Evolutionary conservation across 1,140 invertebrate species (phyloP), one percentile per base, ranked within the genome.

Genomic region (Ruditapes philippinarum): DNA sequence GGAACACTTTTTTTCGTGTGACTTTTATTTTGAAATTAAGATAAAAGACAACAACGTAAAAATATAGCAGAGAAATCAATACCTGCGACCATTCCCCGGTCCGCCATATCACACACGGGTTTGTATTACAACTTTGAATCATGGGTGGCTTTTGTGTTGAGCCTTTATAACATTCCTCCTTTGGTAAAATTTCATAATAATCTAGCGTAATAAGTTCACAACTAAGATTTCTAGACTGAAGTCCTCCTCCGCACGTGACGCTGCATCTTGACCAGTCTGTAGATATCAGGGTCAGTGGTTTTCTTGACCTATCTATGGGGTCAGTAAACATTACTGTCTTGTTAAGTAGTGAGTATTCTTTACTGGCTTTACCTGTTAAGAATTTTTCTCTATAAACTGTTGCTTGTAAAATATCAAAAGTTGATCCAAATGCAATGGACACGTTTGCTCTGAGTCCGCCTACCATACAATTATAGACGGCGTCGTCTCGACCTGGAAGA

Each of bases 71-170:
- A n/a, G n/a, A n/a, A n/a, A n/a, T n/a, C n/a, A n/a, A 40, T 38
- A 89, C 87, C 87, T 82, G 25, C 11, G 87, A 89, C 87, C 87
- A 89, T 22, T 89, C 62, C 40, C 87, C 87, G 5, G 87, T 49
- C n/a, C 70, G 36, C 87, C 87, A 89, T 54, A 68, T 81, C 31
- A 89, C 87, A 83, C 87, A 89, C 33, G 87, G 87, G 22, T 83
- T 60, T 36, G n/a, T 81, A 31, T 83, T 83, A 33, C 87, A 89
- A 36, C 87, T 89, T 70, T 76, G 79, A 31, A 89, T 89, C 19
- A 51, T 49, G 9, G 54, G 4, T 38, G 87, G 87, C 19, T 49
- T 51, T 7, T 25, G 22, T 19, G 40, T 12, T 25, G 31, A 42
- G 9, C 62, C 42, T 36, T 45, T 45, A 36, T 45, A 74, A 49